Evolutionary conservation across 2,888 invertebrate species (phyloP).

Genomic region (Rhabditoides inermis): DNA sequence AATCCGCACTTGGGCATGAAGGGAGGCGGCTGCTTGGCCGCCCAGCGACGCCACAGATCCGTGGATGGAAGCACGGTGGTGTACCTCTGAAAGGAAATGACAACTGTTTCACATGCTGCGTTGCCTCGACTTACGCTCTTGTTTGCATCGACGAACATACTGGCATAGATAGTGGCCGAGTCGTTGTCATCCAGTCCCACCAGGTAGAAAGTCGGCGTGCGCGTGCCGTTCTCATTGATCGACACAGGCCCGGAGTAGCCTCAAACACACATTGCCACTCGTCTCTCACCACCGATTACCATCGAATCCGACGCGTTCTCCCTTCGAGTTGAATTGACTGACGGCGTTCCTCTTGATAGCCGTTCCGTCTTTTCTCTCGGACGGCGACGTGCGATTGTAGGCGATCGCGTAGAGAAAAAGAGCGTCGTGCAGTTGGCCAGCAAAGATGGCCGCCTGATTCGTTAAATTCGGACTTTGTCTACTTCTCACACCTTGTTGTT

Average conservation of each 20-base stretch:
- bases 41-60: constrained; percentile 19
- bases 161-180: background rate
- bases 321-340: constrained; percentile 8
- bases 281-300: constrained; percentile 14
- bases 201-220: constrained; percentile 11
- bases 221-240: constrained; percentile 11
- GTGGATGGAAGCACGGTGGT: constrained; percentile 12
- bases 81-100: constrained; percentile 14
- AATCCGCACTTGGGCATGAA: constrained; percentile 23
- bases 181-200: constrained; percentile 2
- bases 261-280: background rate
- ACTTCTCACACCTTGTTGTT: background rate
- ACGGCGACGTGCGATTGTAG: constrained; percentile 21
- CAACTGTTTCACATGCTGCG: no score
- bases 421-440: constrained; percentile 26
- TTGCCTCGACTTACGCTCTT: no score
- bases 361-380: no score
- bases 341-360: background rate
- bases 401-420: constrained; percentile 23
- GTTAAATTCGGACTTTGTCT: background rate
- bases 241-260: constrained; percentile 5
- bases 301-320: constrained; percentile 15
- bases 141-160: background rate
- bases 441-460: constrained; percentile 15
- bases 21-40: constrained; percentile 10